Conservation (phyloP, 2,797 vertebrate genomes). For the Gobio occitaniae region DNA sequence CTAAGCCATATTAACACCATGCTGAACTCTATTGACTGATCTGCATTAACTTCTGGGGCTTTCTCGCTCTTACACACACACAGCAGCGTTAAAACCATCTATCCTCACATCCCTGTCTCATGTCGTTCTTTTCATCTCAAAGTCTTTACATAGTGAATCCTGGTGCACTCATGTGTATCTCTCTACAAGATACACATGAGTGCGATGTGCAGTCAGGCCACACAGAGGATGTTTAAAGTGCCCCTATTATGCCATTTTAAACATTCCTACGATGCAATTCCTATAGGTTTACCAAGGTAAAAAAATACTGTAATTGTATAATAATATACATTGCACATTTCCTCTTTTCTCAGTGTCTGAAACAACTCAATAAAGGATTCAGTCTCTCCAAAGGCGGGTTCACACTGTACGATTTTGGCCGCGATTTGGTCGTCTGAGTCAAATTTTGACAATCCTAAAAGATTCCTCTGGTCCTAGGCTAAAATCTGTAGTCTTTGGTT, state of each 20-base stretch:
- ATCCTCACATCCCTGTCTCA: not conserved
- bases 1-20: slow-evolving; percentile 55
- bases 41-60: slow-evolving; percentile 16
- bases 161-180: not conserved
- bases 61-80: not conserved
- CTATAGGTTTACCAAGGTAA: not conserved
- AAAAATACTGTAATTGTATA: not conserved
- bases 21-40: slow-evolving; percentile 43
- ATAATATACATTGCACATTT: not conserved
- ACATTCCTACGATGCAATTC: not conserved
- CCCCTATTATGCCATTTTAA: not conserved
- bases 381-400: not conserved
- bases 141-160: slow-evolving; percentile 6
- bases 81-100: slow-evolving; percentile 14
- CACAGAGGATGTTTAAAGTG: not conserved
- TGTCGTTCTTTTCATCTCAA: slow-evolving; percentile 8
- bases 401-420: no score
- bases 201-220: not conserved
- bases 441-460: no score
- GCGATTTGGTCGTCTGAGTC: no score
- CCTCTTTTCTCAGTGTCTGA: not conserved
- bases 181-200: not conserved
- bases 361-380: not conserved
- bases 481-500: no score
- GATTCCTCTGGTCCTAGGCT: no score